Evolutionary conservation across 2,113 vertebrate species (phyloP).

Genomic region (Chloropsis hardwickii): DNA sequence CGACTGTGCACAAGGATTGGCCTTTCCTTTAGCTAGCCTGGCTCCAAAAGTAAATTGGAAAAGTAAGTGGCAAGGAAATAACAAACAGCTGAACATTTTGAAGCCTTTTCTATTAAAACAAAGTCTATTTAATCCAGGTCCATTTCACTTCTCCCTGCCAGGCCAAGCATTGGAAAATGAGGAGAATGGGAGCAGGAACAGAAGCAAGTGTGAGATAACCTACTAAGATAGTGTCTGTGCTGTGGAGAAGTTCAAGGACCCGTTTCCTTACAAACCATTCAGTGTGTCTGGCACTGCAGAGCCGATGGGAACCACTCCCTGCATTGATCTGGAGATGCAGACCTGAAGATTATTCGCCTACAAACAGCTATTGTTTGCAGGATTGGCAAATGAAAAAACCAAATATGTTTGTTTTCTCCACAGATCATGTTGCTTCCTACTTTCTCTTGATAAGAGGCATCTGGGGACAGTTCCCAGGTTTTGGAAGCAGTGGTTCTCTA

Average conservation of each 20-base stretch:
- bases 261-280: background rate
- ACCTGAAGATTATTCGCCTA: constrained; percentile 32
- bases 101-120: background rate
- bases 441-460: constrained; percentile 7
- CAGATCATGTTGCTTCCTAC: constrained; percentile 29
- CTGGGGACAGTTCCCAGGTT: background rate
- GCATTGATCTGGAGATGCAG: background rate
- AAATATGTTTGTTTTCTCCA: constrained; percentile 32
- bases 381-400: constrained; percentile 18
- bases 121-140: background rate
- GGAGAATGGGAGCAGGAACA: constrained; percentile 9
- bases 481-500: background rate
- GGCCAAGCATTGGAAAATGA: background rate
- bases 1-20: background rate
- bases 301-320: background rate
- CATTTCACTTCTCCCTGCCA: background rate
- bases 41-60: constrained; percentile 1
- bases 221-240: constrained; percentile 12
- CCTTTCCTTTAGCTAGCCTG: background rate
- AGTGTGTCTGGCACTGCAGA: background rate
- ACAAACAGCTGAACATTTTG: background rate
- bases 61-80: constrained; percentile 11
- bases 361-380: constrained; percentile 25
- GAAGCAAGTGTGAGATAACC: constrained; percentile 21
- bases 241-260: background rate